Percentiles rank a stretch among this genome's conserved stretches.
These are phyloP conservation scores for Octodon degus DNA, from an alignment of 2,113 vertebrate species.

Conservation along the genomic window DNA sequence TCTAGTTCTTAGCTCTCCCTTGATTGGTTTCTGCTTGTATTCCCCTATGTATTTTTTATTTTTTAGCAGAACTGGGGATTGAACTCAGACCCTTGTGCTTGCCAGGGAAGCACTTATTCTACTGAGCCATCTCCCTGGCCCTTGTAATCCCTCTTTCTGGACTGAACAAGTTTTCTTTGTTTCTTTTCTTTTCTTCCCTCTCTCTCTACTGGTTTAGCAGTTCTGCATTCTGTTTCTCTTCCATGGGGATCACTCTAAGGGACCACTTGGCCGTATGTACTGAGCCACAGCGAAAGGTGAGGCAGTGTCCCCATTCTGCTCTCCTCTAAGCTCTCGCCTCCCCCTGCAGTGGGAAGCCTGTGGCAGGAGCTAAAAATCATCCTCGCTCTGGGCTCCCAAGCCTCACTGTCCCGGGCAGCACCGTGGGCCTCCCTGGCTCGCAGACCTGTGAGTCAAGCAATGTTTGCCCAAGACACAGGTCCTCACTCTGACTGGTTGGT, in stretches of 20 bases:
- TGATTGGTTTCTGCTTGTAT: background rate
- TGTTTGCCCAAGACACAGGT: background rate
- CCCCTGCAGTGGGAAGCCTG: background rate
- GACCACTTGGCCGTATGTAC: background rate
- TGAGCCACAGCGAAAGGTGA: background rate
- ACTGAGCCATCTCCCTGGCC: no score
- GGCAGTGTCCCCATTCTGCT: background rate
- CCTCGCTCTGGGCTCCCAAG: background rate
- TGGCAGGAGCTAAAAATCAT: background rate
- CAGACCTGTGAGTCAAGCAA: background rate
- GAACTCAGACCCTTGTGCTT: no score
- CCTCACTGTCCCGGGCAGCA: background rate
- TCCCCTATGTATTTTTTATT: background rate
- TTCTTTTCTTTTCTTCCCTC: background rate
- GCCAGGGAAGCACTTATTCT: no score
- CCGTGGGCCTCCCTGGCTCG: background rate
- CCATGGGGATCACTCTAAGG: background rate
- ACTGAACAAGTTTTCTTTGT: background rate
- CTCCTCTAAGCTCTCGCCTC: background rate
- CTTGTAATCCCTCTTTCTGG: background rate
- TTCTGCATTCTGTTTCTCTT: constrained; percentile 32
- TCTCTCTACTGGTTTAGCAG: background rate
- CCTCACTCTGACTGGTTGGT: background rate
- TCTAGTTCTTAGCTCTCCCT: constrained; percentile 18
- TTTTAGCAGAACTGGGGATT: no score